Base-by-base conservation (phyloP, 2,888 invertebrate genomes). In the Amblyjoppa proteus region DNA sequence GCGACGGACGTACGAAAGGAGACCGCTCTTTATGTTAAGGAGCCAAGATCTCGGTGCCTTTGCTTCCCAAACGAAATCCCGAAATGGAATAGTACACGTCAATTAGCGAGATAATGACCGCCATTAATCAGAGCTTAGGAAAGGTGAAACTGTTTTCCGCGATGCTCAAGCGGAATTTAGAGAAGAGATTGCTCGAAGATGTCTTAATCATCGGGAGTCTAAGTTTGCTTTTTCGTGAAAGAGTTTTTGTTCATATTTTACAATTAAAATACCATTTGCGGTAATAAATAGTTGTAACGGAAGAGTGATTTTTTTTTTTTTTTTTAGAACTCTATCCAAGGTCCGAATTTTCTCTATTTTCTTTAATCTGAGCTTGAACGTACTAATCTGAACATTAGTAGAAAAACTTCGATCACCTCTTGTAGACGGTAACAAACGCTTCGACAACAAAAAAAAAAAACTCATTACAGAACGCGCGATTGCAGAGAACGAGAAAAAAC, bases 41-140 rank as follows among this genome's bases (percentile, higher is more conserved):
- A 38, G 41, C 74, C 68, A 11, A 58, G 28, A 28, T 56, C 56
- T 20, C 13, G 25, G 70, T 49, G 20, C 13, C 66, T 41, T 51
- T 58, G 71, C 7, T 61, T 73, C 38, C 41, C 41, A 16, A 38
- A 53, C 16, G 34, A 34, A 56, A 68, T 53, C 51, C 58, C 38
- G 73, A 81, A 81, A 71, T 81, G 68, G 58, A 76, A 64, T 51
- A n/a, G 11, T 41, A 45, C 51, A 68, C 70, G 58, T 76, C 71
- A 71, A 81, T 81, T 77, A 84, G 73, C 45, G 66, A 66, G 58
- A 81, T 73, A 81, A 84, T 76, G 64, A 76, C 41, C 68, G 66
- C 58, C 68, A 76, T 51, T 61, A 84, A 84, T 41, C 73, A 77
- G 68, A 81, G 71, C 66, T 76, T 73, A 49, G 31, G 70, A 73